These are phyloP conservation scores for Drosophila barbarae DNA, from an alignment of 2,888 invertebrate species.

Conservation along the genomic window DNA sequence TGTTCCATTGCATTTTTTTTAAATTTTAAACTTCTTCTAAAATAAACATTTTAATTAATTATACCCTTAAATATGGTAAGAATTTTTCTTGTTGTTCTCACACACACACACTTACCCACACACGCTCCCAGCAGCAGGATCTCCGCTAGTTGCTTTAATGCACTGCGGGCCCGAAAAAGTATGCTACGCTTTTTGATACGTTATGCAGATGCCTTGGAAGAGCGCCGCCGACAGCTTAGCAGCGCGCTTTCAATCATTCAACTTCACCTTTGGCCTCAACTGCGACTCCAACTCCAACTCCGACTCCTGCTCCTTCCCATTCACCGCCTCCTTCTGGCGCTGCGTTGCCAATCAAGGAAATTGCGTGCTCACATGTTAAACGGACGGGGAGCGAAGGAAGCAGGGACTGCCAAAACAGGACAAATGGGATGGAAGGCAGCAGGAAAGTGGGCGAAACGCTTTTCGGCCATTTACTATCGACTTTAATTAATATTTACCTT, in stretches of 20 bases:
- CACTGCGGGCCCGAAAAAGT: constrained; percentile 55
- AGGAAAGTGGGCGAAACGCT: constrained; percentile 53
- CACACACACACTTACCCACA: constrained; percentile 1
- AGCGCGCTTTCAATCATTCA: constrained; percentile 63
- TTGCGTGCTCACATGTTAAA: constrained; percentile 74
- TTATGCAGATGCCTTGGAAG: constrained; percentile 54
- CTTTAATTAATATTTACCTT: constrained; percentile 75
- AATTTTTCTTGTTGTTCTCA: neutral
- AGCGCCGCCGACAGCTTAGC: constrained; percentile 55
- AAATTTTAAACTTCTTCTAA: neutral
- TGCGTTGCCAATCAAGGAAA: constrained; percentile 72
- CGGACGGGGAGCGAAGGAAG: constrained; percentile 29
- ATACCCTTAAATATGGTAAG: neutral
- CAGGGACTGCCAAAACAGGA: constrained; percentile 36
- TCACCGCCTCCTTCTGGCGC: neutral
- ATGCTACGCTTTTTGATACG: constrained; percentile 57
- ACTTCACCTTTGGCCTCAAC: constrained; percentile 33
- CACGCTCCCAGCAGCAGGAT: neutral
- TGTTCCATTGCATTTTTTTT: neutral
- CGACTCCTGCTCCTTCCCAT: neutral
- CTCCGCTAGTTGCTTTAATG: constrained; percentile 30
- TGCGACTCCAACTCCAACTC: constrained; percentile 23
- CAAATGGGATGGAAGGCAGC: constrained; percentile 42
- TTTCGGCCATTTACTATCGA: constrained; percentile 75
- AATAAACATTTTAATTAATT: neutral